These are phyloP conservation scores for Caenorhabditis auriculariae DNA, from an alignment of 2,888 invertebrate species.

Conservation along the genomic window DNA sequence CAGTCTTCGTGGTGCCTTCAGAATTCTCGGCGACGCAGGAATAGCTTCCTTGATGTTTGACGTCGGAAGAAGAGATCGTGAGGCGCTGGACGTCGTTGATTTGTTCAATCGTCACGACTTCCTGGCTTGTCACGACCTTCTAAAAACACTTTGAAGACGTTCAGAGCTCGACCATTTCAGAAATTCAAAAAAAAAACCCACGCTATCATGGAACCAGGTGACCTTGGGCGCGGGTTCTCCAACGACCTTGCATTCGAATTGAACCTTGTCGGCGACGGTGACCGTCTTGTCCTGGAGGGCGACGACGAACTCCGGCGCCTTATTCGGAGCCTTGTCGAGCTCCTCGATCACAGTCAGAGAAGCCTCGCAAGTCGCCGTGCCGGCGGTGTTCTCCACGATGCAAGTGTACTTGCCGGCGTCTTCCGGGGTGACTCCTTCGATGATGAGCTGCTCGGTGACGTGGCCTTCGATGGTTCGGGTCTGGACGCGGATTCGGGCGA, in stretches of 20 bases:
- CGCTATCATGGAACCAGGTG: conserved; percentile 74
- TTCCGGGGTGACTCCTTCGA: conserved; percentile 58
- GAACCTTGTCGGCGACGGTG: conserved; percentile 67
- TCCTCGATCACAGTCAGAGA: conserved; percentile 52
- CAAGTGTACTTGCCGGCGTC: conserved; percentile 61
- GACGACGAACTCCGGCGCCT: conserved; percentile 56
- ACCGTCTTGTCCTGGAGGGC: conserved; percentile 49
- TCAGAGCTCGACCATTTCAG: neutral
- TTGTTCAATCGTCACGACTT: conserved; percentile 24
- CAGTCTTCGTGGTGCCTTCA: conserved; percentile 54
- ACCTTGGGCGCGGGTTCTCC: conserved; percentile 54
- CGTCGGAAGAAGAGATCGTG: conserved; percentile 48
- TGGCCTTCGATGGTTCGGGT: conserved; percentile 44
- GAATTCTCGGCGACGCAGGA: conserved; percentile 59
- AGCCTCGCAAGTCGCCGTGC: conserved; percentile 59
- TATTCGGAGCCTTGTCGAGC: conserved; percentile 45
- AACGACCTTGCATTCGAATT: conserved; percentile 67
- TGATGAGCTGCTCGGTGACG: conserved; percentile 51
- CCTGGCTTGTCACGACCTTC: conserved; percentile 12
- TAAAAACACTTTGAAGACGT: neutral
- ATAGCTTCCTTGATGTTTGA: conserved; percentile 48
- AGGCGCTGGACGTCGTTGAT: conserved; percentile 52
- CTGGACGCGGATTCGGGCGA: conserved; percentile 62
- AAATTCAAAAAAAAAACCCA: conserved; percentile 13
- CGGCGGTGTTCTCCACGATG: conserved; percentile 60